Evolutionary conservation across 2,113 vertebrate genomes (phyloP).

Genomic region (Erpornis zantholeuca): DNA sequence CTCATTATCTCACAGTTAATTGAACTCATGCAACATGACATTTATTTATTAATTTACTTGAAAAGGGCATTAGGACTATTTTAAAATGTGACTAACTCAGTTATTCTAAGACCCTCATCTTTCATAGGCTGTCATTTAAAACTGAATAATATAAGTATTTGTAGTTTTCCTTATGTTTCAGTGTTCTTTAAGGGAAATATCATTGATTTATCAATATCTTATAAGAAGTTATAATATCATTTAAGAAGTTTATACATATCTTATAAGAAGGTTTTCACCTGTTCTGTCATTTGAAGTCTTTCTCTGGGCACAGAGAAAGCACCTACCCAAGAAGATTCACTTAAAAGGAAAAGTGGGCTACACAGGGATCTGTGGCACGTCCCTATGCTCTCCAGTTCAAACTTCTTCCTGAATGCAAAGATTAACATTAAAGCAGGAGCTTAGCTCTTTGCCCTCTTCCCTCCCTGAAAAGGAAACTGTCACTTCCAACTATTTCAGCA

Average conservation of each 20-base stretch:
- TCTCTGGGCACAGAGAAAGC: not conserved
- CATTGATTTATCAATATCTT: not conserved
- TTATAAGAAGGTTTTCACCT: not conserved
- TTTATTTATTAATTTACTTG: constrained; percentile 35
- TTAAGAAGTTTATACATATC: no score
- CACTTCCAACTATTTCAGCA: constrained; percentile 69
- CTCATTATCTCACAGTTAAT: constrained; percentile 31
- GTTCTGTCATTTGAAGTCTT: not conserved
- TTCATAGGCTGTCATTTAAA: not conserved
- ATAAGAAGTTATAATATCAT: no score
- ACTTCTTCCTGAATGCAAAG: not conserved
- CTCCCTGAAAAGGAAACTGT: constrained; percentile 60
- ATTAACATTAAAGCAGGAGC: not conserved
- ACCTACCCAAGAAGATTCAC: not conserved
- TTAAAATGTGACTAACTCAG: not conserved
- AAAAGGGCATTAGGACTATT: not conserved
- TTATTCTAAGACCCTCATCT: constrained; percentile 1
- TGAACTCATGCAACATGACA: constrained; percentile 18
- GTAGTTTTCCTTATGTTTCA: not conserved
- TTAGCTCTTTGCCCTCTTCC: constrained; percentile 14
- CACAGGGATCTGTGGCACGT: not conserved
- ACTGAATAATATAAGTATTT: not conserved
- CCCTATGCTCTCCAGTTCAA: not conserved
- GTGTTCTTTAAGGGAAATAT: not conserved
- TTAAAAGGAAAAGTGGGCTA: not conserved